Conservation (phyloP, 1,140 invertebrate genomes). For the Drosophila arawakana region DNA sequence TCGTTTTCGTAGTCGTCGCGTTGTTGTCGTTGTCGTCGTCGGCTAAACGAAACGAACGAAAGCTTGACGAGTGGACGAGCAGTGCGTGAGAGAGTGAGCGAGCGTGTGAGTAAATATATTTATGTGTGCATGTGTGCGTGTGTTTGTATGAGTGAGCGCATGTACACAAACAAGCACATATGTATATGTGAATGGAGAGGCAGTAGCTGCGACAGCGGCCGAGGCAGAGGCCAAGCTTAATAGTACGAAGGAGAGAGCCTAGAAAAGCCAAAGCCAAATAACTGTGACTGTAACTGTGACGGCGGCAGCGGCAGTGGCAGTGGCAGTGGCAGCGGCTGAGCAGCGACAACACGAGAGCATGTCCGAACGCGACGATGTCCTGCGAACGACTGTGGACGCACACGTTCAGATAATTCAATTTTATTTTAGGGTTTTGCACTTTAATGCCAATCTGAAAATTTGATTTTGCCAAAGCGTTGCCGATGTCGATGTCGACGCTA, state of each 20-base stretch:
- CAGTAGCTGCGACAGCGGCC: constrained; percentile 10
- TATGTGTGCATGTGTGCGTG: constrained; percentile 1
- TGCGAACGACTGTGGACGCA: constrained; percentile 82
- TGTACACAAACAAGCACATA: constrained; percentile 3
- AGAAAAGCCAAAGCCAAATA: constrained; percentile 17
- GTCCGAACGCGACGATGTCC: constrained; percentile 83
- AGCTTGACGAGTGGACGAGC: constrained; percentile 50
- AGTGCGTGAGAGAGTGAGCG: constrained; percentile 35
- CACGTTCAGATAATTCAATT: constrained; percentile 83
- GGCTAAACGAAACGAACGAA: constrained; percentile 46
- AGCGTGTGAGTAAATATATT: constrained; percentile 7
- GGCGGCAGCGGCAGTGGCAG: constrained; percentile 5
- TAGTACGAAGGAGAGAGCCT: constrained; percentile 11
- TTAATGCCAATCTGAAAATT: constrained; percentile 84
- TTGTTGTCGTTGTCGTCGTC: constrained; percentile 31
- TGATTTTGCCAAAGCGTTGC: constrained; percentile 76
- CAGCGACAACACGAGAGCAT: constrained; percentile 43
- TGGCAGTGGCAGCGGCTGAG: constrained; percentile 11
- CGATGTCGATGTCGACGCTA: constrained; percentile 20
- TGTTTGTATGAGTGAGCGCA: neutral
- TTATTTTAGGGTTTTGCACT: constrained; percentile 84
- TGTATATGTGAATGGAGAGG: constrained; percentile 16
- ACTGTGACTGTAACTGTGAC: constrained; percentile 4
- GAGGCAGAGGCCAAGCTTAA: constrained; percentile 31
- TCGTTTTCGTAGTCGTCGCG: neutral